Conservation (phyloP, 1,140 invertebrate species). For the Fragariocoptes setiger region DNA sequence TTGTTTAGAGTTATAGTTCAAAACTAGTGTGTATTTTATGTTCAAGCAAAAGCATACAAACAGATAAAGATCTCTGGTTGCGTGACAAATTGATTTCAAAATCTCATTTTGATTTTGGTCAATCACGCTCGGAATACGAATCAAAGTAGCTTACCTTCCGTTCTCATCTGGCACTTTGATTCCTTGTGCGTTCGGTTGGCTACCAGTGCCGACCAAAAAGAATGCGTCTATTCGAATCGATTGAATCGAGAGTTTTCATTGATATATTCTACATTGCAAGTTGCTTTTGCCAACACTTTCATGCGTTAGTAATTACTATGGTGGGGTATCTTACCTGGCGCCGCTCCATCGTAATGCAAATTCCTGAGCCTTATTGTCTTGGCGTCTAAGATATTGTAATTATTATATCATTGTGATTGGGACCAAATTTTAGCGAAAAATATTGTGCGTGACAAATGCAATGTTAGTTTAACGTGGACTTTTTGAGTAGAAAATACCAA, state of each 20-base stretch:
- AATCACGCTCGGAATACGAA: neutral
- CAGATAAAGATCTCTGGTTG: too few species aligned
- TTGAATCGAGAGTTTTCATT: slow-evolving; percentile 7
- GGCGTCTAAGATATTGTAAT: too few species aligned
- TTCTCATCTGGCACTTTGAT: slow-evolving; percentile 54
- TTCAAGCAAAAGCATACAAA: too few species aligned
- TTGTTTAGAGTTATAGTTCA: too few species aligned
- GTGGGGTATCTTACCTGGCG: slow-evolving; percentile 21
- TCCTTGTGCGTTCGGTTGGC: slow-evolving; percentile 46
- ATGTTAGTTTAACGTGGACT: neutral
- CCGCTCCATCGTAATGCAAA: slow-evolving; percentile 36
- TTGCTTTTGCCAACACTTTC: neutral
- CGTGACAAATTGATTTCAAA: too few species aligned
- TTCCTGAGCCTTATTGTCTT: too few species aligned
- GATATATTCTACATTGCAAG: neutral
- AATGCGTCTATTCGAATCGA: slow-evolving; percentile 28
- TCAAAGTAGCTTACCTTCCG: slow-evolving; percentile 45
- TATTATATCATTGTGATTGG: too few species aligned
- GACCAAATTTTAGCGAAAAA: slow-evolving; percentile 17
- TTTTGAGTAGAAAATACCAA: slow-evolving; percentile 2
- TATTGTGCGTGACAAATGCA: slow-evolving; percentile 2
- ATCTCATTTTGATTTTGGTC: too few species aligned
- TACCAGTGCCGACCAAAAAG: slow-evolving; percentile 57
- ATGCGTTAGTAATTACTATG: neutral
- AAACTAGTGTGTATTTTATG: too few species aligned